Conservation (phyloP, 1,140 invertebrate genomes). For the Drosophila persimilis region DNA sequence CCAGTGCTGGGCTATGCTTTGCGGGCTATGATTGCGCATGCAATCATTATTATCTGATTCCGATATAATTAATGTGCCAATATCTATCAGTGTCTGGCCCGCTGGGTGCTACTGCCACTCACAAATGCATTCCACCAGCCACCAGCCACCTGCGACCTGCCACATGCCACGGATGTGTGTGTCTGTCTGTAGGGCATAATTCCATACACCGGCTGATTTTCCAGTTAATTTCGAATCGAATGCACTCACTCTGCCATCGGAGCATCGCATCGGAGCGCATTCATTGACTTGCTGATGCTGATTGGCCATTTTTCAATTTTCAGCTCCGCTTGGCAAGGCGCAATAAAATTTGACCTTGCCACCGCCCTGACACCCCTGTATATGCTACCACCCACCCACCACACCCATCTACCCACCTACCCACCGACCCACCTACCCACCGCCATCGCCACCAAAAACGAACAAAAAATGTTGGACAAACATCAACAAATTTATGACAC, state of each 20-base stretch:
- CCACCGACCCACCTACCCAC: too few species aligned
- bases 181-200: too few species aligned
- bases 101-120: slow-evolving; percentile 13
- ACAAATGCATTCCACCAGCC: neutral
- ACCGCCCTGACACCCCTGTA: neutral
- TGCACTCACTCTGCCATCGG: neutral
- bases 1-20: too few species aligned
- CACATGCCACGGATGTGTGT: too few species aligned
- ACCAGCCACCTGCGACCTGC: neutral
- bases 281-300: neutral
- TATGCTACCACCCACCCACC: neutral
- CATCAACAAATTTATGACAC: slow-evolving; percentile 60
- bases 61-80: slow-evolving; percentile 25
- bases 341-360: slow-evolving; percentile 35
- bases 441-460: neutral
- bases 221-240: too few species aligned
- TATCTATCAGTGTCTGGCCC: slow-evolving; percentile 17
- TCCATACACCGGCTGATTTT: too few species aligned
- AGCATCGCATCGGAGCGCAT: slow-evolving; percentile 4
- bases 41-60: slow-evolving; percentile 11
- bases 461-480: slow-evolving; percentile 33
- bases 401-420: neutral
- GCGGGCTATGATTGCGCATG: too few species aligned
- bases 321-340: slow-evolving; percentile 23
- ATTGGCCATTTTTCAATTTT: slow-evolving; percentile 39